A percentile compares a stretch with the other conserved stretches of the same genome.
phyloP scores from a whole-genome alignment of 2,797 vertebrate species.

The Diceros bicornis region DNA sequence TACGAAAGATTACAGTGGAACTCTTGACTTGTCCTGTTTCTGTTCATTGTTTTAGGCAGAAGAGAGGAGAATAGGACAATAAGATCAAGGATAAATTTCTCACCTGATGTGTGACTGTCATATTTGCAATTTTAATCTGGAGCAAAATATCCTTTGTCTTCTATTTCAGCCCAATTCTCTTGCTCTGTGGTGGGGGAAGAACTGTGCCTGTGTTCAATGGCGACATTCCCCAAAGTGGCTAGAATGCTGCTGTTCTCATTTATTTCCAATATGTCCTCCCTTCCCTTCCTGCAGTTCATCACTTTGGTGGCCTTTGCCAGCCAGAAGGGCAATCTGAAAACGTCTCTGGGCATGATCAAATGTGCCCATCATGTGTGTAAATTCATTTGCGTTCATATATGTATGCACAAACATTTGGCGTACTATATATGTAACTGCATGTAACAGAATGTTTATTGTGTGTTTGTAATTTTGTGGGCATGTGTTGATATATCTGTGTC shows the following conservation, averaged over 20 bases:
- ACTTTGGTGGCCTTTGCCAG: background rate
- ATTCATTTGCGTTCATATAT: background rate
- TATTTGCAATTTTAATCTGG: background rate
- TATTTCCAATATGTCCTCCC: background rate
- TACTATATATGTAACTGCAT: background rate
- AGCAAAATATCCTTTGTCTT: background rate
- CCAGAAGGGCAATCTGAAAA: background rate
- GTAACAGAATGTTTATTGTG: background rate
- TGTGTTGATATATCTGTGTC: background rate
- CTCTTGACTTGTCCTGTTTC: background rate
- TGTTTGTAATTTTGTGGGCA: background rate
- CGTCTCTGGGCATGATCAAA: background rate
- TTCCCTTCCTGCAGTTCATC: slow-evolving; percentile 37
- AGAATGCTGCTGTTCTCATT: background rate
- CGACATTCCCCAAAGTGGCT: background rate
- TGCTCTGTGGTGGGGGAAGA: background rate
- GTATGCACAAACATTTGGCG: background rate
- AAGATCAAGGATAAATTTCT: background rate
- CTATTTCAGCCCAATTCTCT: background rate
- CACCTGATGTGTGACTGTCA: background rate
- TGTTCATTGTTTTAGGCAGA: background rate
- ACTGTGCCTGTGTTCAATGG: background rate
- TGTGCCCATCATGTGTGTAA: background rate
- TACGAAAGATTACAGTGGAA: background rate
- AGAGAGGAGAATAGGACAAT: background rate